Evolutionary conservation across 2,797 vertebrate species (phyloP), one percentile per base, ranked within the genome.

Genomic region (Enteromius trimaculatus): DNA sequence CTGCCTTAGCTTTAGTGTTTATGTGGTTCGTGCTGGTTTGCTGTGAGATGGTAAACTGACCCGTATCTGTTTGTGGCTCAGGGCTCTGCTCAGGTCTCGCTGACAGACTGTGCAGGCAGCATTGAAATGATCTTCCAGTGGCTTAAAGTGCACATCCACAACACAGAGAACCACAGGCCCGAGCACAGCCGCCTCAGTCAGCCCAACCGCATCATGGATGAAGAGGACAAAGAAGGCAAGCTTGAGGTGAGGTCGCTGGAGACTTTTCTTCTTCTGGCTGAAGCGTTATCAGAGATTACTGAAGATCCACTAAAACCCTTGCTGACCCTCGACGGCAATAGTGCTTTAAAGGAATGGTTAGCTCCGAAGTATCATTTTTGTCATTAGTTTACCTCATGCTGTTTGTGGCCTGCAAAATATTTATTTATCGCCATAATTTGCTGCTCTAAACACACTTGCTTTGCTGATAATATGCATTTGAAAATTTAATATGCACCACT

Each of bases 81-180:
- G 98, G 98, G 98, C n/a, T 96, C 96, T 80, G 93, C 95, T 85
- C 97, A 97, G 91, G 93, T 99, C 88, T 93, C 93, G 74, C 88
- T 99, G 92, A 93, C 93, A 0, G 95, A 97, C 51, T 95, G 92
- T 65, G 95, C 96, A 66, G 94, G 90, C 75, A 93, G 90, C 31
- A 88, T 91, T 1, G 97, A 99, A 71, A 98, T 99, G 97, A 91
- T 95, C 84, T 96, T 97, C 90, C 96, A 95, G 89, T 99, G 97
- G 96, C 95, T 97, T 88, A 76, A 95, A 6, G 93, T 99, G 64
- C 96, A 97, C 88, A 95, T 95, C 89, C 79, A 93, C 76, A 94
- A 94, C 84, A 84, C 92, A 0, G 96, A 96, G 74, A 83, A 90
- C 0, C 92, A 93, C 34, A 89, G 86, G 82, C 29, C 93, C 19